Conservation (phyloP, 2,113 vertebrate species). For the Xiphias gladius region DNA sequence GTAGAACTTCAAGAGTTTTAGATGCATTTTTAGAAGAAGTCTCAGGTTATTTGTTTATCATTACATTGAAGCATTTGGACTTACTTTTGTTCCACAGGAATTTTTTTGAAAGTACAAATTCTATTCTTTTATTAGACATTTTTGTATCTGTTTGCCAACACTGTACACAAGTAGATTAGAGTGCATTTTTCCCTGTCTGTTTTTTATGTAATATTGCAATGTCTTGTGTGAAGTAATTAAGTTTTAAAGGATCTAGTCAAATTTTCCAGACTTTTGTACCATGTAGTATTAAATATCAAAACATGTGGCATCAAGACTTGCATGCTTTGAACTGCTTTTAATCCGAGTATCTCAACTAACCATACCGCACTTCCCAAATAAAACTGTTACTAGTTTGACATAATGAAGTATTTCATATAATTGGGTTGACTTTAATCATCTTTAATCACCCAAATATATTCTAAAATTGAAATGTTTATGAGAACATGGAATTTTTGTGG, state of each 20-base stretch:
- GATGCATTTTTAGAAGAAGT: conserved; percentile 34
- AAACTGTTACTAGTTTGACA: conserved; percentile 80
- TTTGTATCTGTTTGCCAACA: neutral
- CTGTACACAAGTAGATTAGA: neutral
- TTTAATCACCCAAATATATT: conserved; percentile 85
- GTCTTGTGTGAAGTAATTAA: conserved; percentile 29
- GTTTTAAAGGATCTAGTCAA: conserved; percentile 33
- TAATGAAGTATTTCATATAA: conserved; percentile 86
- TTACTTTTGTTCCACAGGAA: conserved; percentile 6
- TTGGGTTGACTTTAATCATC: conserved; percentile 82
- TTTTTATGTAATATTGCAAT: conserved; percentile 31
- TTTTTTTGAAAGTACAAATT: neutral
- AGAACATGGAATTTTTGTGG: conserved; percentile 83
- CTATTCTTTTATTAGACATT: neutral
- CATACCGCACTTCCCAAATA: conserved; percentile 81
- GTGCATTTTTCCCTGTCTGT: neutral
- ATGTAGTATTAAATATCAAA: conserved; percentile 74
- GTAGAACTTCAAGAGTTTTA: conserved; percentile 27
- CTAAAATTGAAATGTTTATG: conserved; percentile 85
- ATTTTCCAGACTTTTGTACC: conserved; percentile 34
- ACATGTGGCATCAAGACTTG: conserved; percentile 79
- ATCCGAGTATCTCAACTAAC: conserved; percentile 70
- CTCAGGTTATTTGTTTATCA: conserved; percentile 14
- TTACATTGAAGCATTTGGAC: neutral
- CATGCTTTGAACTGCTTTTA: conserved; percentile 65